A percentile compares a stretch with the other conserved stretches of the same genome.
Evolutionary conservation across 1,140 invertebrate genomes (phyloP).

Genomic region (Trissolcus basalis): DNA sequence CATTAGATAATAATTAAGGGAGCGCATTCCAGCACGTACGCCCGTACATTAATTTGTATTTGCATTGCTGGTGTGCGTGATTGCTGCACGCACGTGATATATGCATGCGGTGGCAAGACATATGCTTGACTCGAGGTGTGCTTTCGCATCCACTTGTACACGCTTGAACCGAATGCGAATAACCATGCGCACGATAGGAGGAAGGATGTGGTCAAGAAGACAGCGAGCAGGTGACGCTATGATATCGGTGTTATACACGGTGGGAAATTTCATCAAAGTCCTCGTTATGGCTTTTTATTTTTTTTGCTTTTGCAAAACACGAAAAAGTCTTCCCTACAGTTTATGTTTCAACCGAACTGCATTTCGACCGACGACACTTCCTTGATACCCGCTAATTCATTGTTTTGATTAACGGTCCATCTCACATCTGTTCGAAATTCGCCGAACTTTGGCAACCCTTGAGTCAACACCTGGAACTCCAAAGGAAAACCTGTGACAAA

Average conservation of each 20-base stretch:
- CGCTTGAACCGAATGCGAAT: slow-evolving; percentile 18
- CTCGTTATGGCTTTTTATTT: slow-evolving; percentile 33
- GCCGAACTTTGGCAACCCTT: background rate
- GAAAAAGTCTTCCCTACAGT: slow-evolving; percentile 36
- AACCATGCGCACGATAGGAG: slow-evolving; percentile 48
- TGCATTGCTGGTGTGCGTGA: slow-evolving; percentile 45
- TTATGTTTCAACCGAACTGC: slow-evolving; percentile 16
- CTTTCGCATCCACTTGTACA: slow-evolving; percentile 22
- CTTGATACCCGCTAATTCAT: background rate
- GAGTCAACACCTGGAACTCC: slow-evolving; percentile 30
- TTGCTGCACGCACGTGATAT: slow-evolving; percentile 45
- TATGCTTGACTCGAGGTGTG: slow-evolving; percentile 47
- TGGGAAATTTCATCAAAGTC: slow-evolving; percentile 42
- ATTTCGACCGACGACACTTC: background rate
- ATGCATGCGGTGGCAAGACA: slow-evolving; percentile 43
- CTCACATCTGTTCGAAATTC: background rate
- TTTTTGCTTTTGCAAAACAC: slow-evolving; percentile 47
- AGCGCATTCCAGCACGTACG: slow-evolving; percentile 11
- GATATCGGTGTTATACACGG: slow-evolving; percentile 59
- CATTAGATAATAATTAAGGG: slow-evolving; percentile 33
- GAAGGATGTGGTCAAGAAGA: slow-evolving; percentile 64
- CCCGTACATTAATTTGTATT: slow-evolving; percentile 33
- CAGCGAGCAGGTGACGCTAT: slow-evolving; percentile 56
- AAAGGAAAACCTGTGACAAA: slow-evolving; percentile 40
- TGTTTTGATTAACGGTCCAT: too few species aligned